These are phyloP conservation scores for Aelia acuminata DNA, from an alignment of 2,888 invertebrate species.

Conservation along the genomic window DNA sequence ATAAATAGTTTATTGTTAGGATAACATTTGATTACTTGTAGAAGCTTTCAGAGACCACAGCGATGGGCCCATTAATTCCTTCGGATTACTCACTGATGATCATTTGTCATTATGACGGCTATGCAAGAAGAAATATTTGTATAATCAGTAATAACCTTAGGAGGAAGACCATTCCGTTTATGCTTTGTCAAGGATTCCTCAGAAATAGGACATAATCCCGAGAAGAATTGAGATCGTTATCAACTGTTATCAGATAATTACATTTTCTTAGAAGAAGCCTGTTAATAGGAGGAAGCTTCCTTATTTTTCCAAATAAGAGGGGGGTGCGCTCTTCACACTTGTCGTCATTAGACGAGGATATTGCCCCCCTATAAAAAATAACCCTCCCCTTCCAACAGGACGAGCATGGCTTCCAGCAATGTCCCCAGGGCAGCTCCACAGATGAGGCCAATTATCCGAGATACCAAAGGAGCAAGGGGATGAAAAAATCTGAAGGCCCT, in stretches of 20 bases:
- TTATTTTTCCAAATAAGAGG: neutral
- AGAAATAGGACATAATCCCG: neutral
- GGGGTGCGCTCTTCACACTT: conserved; percentile 15
- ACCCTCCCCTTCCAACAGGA: neutral
- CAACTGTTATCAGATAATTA: conserved; percentile 35
- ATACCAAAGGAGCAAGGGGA: conserved; percentile 22
- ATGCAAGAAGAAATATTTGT: no score
- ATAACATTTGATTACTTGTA: no score
- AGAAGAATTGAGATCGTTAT: conserved; percentile 8
- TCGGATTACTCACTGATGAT: no score
- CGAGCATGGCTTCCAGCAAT: neutral
- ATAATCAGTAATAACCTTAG: neutral
- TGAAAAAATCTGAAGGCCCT: conserved; percentile 54
- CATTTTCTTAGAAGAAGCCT: conserved; percentile 4
- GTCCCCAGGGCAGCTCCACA: conserved; percentile 47
- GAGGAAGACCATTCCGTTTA: neutral
- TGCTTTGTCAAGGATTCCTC: neutral
- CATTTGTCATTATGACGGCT: no score
- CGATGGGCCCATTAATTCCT: no score
- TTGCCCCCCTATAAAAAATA: neutral
- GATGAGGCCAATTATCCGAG: conserved; percentile 54
- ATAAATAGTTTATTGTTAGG: no score
- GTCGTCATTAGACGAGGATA: conserved; percentile 18
- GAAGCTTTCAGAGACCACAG: no score
- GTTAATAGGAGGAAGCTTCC: neutral